Percentiles rank a stretch among this genome's conserved stretches.
phyloP scores from a whole-genome alignment of 2,113 vertebrate genomes.

The Sinosuthora webbiana region DNA sequence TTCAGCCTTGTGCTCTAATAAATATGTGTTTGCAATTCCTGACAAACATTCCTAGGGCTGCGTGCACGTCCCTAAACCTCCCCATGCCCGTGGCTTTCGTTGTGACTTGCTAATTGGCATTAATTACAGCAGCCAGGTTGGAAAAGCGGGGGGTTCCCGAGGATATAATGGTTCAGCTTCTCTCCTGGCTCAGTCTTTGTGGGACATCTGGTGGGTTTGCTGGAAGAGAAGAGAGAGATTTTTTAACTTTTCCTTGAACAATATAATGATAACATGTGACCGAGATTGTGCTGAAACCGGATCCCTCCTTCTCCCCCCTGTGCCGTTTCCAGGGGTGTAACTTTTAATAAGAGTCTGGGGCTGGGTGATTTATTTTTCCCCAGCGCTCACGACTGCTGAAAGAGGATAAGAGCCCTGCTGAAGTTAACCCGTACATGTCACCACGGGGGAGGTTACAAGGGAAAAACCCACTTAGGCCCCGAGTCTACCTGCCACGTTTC shows the following conservation, averaged over 20 bases:
- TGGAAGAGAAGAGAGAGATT: not conserved
- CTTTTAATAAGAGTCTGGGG: slow-evolving; percentile 68
- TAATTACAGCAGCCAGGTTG: not conserved
- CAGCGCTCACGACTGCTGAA: slow-evolving; percentile 37
- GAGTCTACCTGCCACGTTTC: not conserved
- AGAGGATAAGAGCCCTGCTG: slow-evolving; percentile 46
- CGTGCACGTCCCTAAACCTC: not conserved
- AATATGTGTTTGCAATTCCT: not conserved
- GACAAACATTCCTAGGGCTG: not conserved
- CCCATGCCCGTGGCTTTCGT: not conserved
- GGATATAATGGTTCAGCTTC: not conserved
- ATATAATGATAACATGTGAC: slow-evolving; percentile 44
- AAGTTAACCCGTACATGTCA: slow-evolving; percentile 54
- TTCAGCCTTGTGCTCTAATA: not conserved
- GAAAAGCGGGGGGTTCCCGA: not conserved
- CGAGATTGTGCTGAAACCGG: slow-evolving; percentile 44
- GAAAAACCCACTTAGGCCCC: not conserved
- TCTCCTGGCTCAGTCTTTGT: not conserved
- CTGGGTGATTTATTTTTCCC: slow-evolving; percentile 65
- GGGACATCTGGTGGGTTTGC: slow-evolving; percentile 26
- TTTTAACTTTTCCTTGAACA: slow-evolving; percentile 49
- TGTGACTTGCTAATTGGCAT: not conserved
- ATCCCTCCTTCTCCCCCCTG: slow-evolving; percentile 50
- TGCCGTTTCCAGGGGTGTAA: slow-evolving; percentile 47
- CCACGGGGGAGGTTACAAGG: not conserved